Evolutionary conservation across 2,888 invertebrate genomes (phyloP), one percentile per base, ranked within the genome.

Genomic region (Adela reaumurella): DNA sequence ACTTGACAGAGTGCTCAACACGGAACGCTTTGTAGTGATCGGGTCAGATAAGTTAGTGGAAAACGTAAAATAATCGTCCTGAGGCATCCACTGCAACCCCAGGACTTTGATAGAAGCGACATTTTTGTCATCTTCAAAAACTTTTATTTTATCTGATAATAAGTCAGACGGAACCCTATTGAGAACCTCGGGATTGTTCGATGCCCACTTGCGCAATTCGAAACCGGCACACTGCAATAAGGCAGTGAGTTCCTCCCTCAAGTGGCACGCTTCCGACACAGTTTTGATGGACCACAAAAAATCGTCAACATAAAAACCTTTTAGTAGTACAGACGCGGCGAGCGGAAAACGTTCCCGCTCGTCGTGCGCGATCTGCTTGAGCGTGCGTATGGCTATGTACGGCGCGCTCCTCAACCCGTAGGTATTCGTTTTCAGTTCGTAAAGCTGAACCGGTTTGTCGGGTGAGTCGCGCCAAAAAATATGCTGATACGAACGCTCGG

Each of bases 211-310:
- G 11, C 58, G 49, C 4, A 60, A 50, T 6, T 52, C 48, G 47
- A 60, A 57, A 10, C 58, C 56, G 18, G 55, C 59, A 11, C 50
- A 43, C 20, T 46, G 51, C 16, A 58, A 47, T 16, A 60, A 41
- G 1, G 17, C 29, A 1, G 52, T 51, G 6, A 55, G 35, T 43
- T 57, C 54, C 43, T 53, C 46, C 43, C 49, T 43, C 17, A 57
- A 14, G 14, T 45, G 11, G 2, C 35, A 17, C 3, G 50, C 50
- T 11, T 52, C 50, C 6, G 46, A 24, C 1, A 28, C 46, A 18
- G 43, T 44, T 4, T 20, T 28, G 1, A 47, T 28, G 16, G 50
- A 50, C 50, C 50, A 49, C 8, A 52, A 18, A 19, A 52, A 42
- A 49, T 52, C 50, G 17, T 52, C 52, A 2, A 52, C 41, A 20